Evolutionary conservation across 2,797 vertebrate genomes (phyloP).

Genomic region (Gymnothorax javanicus): DNA sequence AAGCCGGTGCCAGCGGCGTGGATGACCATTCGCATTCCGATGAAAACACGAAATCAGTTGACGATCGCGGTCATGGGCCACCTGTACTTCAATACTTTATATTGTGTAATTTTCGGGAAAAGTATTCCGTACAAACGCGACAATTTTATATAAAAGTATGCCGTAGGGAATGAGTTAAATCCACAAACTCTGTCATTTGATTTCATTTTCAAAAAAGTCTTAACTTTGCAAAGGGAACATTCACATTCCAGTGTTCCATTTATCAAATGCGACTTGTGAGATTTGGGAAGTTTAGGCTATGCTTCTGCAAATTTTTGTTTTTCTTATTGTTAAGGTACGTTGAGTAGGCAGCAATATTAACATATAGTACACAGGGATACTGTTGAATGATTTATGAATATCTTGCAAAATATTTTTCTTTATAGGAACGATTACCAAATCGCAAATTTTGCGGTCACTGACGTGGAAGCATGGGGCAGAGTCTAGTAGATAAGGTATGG

Average conservation of each 20-base stretch:
- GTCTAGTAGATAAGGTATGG: conserved; percentile 67
- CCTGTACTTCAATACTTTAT: no score
- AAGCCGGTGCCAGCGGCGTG: no score
- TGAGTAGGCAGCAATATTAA: background rate
- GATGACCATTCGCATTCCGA: no score
- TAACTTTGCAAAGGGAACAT: background rate
- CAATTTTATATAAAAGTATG: no score
- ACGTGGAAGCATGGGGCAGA: conserved; percentile 66
- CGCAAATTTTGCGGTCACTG: conserved; percentile 41
- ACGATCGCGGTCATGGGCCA: no score
- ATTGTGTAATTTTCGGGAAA: no score
- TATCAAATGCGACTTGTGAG: no score
- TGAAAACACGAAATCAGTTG: no score
- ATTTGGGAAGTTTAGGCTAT: no score
- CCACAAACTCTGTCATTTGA: background rate
- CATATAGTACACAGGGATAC: background rate
- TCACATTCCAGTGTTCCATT: background rate
- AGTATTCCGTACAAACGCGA: no score
- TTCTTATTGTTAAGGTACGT: background rate
- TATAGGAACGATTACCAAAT: conserved; percentile 61
- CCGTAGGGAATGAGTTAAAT: background rate
- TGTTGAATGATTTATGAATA: background rate
- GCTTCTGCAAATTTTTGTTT: background rate
- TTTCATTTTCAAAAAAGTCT: background rate
- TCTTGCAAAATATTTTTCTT: background rate